Base-by-base conservation (phyloP, 2,113 vertebrate genomes). In the Neopipo cinnamomea region DNA sequence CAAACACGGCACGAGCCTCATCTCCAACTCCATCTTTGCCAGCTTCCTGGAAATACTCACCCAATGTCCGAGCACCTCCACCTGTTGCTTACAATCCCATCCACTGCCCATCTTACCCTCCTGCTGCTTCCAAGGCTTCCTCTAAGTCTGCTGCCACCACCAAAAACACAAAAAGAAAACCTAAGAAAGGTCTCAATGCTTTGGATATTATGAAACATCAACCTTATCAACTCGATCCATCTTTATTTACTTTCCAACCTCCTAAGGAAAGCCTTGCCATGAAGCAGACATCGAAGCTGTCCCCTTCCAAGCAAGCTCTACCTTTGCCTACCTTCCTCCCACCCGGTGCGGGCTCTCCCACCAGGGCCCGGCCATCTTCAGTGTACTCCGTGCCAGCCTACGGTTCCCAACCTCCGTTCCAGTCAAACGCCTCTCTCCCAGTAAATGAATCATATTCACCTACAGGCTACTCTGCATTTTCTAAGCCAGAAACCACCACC, bases 121-220 rank as follows among this genome's bases (percentile, higher is more conserved):
- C 97, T 70, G 98, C 98, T 74, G 99, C 99, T 39, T 88, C 97
- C 79, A 99, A 99, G 94, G 94, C 96, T 90, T 98, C 93, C 92
- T 97, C 97, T 22, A 98, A 97, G 30, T 95, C 95, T 8, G 37
- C 98, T 5, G 96, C 96, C 74, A 61, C 95, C 88, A 72, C 97
- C 85, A 98, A 97, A 82, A 91, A 65, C 14, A 88, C 98, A 81
- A 98, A 97, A 96, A 97, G 98, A 93, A 97, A 98, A 98, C 96
- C 98, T 70, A 99, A 98, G 80, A 99, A 99, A 97, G 98, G 98
- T 37, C 98, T 99, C 70, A 99, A 98, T 92, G 98, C 98, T 76
- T 91, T 99, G 93, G 99, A 99, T 94, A 99, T 99, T 83, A 99
- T 99, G 99, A 99, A 99, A 93, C 99, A 99, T 96, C 98, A 99